These are phyloP conservation scores for Drosophila ananassae DNA, from an alignment of 1,140 invertebrate species.

Conservation along the genomic window DNA sequence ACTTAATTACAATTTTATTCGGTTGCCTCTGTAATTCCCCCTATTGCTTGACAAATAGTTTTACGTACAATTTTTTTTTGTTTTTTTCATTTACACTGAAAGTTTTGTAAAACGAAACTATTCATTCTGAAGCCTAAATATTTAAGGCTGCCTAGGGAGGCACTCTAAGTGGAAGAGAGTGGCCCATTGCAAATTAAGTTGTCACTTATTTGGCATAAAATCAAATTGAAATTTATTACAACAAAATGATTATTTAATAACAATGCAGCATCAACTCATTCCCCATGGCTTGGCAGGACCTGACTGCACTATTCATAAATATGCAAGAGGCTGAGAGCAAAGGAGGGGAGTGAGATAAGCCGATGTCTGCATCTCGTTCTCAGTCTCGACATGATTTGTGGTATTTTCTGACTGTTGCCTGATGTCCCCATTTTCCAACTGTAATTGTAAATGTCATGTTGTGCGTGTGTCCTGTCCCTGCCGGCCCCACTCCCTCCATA, in stretches of 20 bases:
- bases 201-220: constrained; percentile 66
- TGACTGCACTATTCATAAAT: constrained; percentile 78
- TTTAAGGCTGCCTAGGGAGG: constrained; percentile 44
- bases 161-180: not conserved
- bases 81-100: constrained; percentile 4
- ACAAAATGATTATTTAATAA: constrained; percentile 80
- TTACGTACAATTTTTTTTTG: constrained; percentile 6
- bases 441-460: constrained; percentile 81
- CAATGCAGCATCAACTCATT: constrained; percentile 38
- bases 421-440: constrained; percentile 50
- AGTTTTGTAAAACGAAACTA: constrained; percentile 42
- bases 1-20: constrained; percentile 77
- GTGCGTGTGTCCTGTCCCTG: constrained; percentile 33
- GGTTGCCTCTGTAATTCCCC: constrained; percentile 48
- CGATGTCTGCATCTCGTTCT: constrained; percentile 18
- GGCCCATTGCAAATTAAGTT: constrained; percentile 65
- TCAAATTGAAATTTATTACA: constrained; percentile 80
- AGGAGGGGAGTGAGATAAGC: constrained; percentile 10
- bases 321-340: constrained; percentile 52
- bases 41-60: constrained; percentile 41
- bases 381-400: constrained; percentile 65
- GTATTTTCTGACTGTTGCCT: constrained; percentile 58
- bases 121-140: constrained; percentile 66
- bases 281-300: constrained; percentile 56
- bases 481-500: not conserved